Conservation (phyloP, 2,113 vertebrate genomes). For the Ursus arctos region DNA sequence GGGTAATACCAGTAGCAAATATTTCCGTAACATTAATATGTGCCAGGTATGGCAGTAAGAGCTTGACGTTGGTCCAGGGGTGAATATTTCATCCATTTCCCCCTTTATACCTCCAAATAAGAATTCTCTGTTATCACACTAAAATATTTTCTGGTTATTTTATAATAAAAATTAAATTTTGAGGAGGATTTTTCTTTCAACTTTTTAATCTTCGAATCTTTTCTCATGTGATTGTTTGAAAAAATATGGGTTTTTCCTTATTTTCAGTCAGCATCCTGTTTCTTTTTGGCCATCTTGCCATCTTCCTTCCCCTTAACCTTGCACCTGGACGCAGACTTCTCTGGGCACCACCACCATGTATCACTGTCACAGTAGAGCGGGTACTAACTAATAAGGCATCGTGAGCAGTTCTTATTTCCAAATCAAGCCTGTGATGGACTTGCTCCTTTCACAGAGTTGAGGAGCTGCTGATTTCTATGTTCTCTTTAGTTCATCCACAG, state of each 20-base stretch:
- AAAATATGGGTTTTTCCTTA: background rate
- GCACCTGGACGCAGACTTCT: background rate
- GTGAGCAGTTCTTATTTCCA: background rate
- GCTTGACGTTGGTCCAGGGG: background rate
- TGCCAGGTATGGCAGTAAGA: background rate
- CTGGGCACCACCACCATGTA: fast-evolving
- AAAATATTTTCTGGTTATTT: constrained; percentile 1
- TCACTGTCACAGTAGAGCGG: background rate
- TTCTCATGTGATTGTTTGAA: background rate
- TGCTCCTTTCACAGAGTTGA: background rate
- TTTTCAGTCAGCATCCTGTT: background rate
- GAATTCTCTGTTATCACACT: background rate
- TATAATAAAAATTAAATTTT: background rate
- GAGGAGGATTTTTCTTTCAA: background rate
- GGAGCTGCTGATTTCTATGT: background rate
- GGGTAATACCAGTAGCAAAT: background rate
- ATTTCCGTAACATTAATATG: background rate
- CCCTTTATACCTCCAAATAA: background rate
- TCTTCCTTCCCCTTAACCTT: background rate
- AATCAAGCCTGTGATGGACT: background rate
- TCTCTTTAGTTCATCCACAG: background rate
- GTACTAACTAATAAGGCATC: no score
- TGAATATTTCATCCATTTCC: background rate
- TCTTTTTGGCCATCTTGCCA: background rate
- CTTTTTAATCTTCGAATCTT: background rate